These are phyloP conservation scores for Mamestra brassicae DNA, from an alignment of 2,888 invertebrate genomes.

Conservation along the genomic window DNA sequence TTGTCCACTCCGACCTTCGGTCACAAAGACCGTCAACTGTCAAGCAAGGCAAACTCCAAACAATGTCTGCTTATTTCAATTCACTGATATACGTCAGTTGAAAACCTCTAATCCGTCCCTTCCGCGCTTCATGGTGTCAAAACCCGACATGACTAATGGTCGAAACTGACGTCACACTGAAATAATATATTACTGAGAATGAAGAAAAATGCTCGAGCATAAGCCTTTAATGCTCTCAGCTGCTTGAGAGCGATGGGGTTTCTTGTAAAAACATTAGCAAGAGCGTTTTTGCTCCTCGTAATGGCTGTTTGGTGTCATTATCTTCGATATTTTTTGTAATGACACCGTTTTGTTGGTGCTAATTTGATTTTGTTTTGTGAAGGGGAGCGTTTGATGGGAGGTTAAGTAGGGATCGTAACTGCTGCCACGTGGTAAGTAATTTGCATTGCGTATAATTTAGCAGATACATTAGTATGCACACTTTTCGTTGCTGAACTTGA, in stretches of 20 bases:
- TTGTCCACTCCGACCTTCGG: not conserved
- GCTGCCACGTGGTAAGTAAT: not conserved
- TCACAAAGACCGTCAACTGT: conserved; percentile 25
- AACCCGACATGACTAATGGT: conserved; percentile 78
- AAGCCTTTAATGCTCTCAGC: conserved; percentile 74
- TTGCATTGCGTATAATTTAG: not conserved
- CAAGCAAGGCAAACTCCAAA: conserved; percentile 17
- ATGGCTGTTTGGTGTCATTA: conserved; percentile 61
- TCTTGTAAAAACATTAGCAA: conserved; percentile 59
- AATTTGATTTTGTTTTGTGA: conserved; percentile 54
- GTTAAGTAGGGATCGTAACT: too few species aligned
- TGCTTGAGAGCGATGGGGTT: conserved; percentile 57
- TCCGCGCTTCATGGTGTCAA: conserved; percentile 65
- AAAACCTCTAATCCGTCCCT: conserved; percentile 55
- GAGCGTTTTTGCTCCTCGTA: conserved; percentile 56
- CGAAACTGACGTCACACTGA: conserved; percentile 72
- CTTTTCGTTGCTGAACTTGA: not conserved
- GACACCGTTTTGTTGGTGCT: conserved; percentile 43
- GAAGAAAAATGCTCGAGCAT: conserved; percentile 76
- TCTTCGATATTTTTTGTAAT: conserved; percentile 57
- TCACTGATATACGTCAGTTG: conserved; percentile 42
- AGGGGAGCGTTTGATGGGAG: not conserved
- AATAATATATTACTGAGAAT: conserved; percentile 79
- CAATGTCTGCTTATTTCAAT: conserved; percentile 50
- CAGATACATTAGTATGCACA: not conserved